phyloP scores from a whole-genome alignment of 2,888 invertebrate species.

The Leucozona laternaria region DNA sequence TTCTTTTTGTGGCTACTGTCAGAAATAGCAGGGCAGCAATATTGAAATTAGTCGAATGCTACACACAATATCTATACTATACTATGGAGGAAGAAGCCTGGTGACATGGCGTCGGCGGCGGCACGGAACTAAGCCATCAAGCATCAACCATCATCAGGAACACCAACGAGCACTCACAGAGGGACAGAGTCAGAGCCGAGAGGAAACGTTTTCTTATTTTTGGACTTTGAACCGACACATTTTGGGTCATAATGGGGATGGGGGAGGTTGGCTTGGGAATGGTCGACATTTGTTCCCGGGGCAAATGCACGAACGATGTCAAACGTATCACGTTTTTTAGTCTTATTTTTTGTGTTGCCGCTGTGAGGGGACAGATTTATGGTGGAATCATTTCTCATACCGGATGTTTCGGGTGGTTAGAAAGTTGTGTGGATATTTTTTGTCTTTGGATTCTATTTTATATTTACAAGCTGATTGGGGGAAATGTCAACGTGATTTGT shows the following conservation, averaged over 20 bases:
- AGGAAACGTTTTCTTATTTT: slow-evolving; percentile 73
- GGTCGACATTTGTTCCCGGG: slow-evolving; percentile 63
- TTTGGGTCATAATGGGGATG: slow-evolving; percentile 15
- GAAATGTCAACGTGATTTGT: slow-evolving; percentile 60
- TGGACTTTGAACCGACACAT: slow-evolving; percentile 61
- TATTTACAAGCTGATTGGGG: slow-evolving; percentile 41
- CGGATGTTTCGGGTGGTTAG: slow-evolving; percentile 69
- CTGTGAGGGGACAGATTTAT: slow-evolving; percentile 60
- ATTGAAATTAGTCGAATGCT: slow-evolving; percentile 63
- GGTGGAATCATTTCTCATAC: slow-evolving; percentile 56
- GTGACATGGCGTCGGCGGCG: slow-evolving; percentile 10
- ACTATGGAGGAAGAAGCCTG: slow-evolving; percentile 20
- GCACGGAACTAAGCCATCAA: slow-evolving; percentile 21
- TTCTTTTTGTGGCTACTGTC: slow-evolving; percentile 54
- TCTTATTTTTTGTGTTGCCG: not conserved
- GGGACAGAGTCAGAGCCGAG: slow-evolving; percentile 9
- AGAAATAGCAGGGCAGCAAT: slow-evolving; percentile 61
- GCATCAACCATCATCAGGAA: slow-evolving; percentile 48
- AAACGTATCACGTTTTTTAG: slow-evolving; percentile 39
- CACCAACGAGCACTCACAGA: not conserved
- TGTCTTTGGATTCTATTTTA: slow-evolving; percentile 25
- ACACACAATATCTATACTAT: slow-evolving; percentile 6
- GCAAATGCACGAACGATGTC: slow-evolving; percentile 56
- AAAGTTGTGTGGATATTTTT: slow-evolving; percentile 35
- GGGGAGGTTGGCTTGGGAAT: slow-evolving; percentile 18